phyloP scores from a whole-genome alignment of 2,113 vertebrate species.

The Gymnocephalus cernua region DNA sequence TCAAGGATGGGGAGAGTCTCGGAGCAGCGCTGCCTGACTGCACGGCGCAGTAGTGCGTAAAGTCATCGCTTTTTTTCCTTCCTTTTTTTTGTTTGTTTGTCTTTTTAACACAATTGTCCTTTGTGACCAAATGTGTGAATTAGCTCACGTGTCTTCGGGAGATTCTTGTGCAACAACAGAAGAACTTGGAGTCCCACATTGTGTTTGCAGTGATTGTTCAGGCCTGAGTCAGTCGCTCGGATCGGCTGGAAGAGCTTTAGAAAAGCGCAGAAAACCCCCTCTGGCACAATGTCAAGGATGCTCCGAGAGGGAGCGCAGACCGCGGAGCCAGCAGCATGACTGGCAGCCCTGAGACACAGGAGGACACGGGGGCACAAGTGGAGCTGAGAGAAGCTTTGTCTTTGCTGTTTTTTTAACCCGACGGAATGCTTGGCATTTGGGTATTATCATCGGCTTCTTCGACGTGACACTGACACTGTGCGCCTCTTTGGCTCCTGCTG shows the following conservation, averaged over 20 bases:
- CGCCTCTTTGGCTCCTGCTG: constrained; percentile 19
- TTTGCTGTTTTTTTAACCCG: background rate
- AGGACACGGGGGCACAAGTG: constrained; percentile 3
- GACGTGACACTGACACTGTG: constrained; percentile 55
- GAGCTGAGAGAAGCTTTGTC: background rate
- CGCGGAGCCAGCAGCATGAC: constrained; percentile 26
- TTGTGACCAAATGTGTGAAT: constrained; percentile 25
- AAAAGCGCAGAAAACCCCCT: constrained; percentile 16
- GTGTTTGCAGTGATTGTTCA: background rate
- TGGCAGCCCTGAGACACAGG: constrained; percentile 15
- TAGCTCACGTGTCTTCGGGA: constrained; percentile 12
- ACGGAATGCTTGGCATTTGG: constrained; percentile 21
- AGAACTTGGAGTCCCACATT: constrained; percentile 15
- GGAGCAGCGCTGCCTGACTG: constrained; percentile 7
- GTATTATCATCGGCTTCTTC: constrained; percentile 23
- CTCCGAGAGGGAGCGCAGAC: constrained; percentile 30
- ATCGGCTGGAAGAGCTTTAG: background rate
- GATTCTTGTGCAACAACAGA: background rate
- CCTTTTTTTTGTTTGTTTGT: background rate
- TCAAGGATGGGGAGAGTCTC: constrained; percentile 41
- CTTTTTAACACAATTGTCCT: constrained; percentile 33
- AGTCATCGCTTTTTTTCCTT: constrained; percentile 1
- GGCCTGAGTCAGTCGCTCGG: constrained; percentile 34
- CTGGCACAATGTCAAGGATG: constrained; percentile 65
- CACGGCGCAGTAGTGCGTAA: constrained; percentile 37